Percentiles rank a stretch among this genome's conserved stretches.
phyloP scores from a whole-genome alignment of 2,888 invertebrate species.

The Lordiphosa fenestrarum region DNA sequence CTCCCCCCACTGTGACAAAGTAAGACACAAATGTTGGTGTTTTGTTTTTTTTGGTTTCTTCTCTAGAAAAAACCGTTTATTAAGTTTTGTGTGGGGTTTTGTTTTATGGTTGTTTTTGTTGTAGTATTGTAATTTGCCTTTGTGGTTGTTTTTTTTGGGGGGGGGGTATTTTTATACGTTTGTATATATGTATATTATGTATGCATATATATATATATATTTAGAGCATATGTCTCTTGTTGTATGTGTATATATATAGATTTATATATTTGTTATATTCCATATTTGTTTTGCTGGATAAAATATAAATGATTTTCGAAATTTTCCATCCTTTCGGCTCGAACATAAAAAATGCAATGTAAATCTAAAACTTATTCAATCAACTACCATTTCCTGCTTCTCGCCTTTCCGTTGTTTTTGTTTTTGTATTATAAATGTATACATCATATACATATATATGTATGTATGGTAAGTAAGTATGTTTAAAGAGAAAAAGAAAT shows the following conservation, averaged over 20 bases:
- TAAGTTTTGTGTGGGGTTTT: constrained; percentile 33
- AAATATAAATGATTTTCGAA: no score
- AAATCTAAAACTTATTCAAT: constrained; percentile 66
- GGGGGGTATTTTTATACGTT: no score
- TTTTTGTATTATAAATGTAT: no score
- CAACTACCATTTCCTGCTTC: constrained; percentile 16
- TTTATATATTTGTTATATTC: no score
- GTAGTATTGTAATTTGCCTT: constrained; percentile 26
- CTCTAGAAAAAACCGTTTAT: constrained; percentile 69
- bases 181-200: no score
- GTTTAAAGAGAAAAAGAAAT: constrained; percentile 14
- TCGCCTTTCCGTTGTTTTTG: neutral
- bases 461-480: constrained; percentile 12
- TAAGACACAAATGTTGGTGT: no score
- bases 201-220: no score
- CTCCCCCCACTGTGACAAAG: no score
- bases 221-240: no score
- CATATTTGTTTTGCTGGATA: constrained; percentile 5
- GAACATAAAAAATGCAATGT: constrained; percentile 49
- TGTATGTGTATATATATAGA: no score
- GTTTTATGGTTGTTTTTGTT: constrained; percentile 10
- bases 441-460: neutral
- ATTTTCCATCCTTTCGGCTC: no score
- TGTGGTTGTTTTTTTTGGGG: constrained; percentile 1
- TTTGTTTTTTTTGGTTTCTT: constrained; percentile 57